Evolutionary conservation across 2,113 vertebrate species (phyloP).

Genomic region (Capreolus pygargus): DNA sequence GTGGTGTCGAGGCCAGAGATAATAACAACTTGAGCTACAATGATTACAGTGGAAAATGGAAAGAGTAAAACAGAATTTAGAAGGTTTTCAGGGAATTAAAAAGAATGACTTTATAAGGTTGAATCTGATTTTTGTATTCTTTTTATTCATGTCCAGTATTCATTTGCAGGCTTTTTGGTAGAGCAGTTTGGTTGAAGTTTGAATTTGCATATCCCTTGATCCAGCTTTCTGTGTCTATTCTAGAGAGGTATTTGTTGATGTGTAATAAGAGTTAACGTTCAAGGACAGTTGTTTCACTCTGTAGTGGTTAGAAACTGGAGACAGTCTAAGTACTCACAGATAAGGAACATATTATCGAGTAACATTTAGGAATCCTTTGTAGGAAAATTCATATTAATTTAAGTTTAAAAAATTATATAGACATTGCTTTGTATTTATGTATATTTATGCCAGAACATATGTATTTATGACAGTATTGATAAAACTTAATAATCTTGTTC

Average conservation of each 20-base stretch:
- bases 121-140: background rate
- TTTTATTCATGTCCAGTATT: background rate
- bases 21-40: background rate
- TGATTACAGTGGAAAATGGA: background rate
- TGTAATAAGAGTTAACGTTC: background rate
- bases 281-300: background rate
- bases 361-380: background rate
- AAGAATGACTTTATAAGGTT: background rate
- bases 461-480: background rate
- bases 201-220: background rate
- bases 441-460: background rate
- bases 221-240: background rate
- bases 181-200: background rate
- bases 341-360: background rate
- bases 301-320: background rate
- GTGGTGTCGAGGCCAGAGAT: background rate
- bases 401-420: background rate
- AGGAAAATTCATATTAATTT: background rate
- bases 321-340: background rate
- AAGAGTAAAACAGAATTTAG: background rate
- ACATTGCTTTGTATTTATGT: background rate
- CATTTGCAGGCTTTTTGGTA: background rate
- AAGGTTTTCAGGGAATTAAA: background rate
- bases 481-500: background rate
- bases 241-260: background rate